Evolutionary conservation across 1,140 invertebrate species (phyloP).

Genomic region (Tribolium castaneum): DNA sequence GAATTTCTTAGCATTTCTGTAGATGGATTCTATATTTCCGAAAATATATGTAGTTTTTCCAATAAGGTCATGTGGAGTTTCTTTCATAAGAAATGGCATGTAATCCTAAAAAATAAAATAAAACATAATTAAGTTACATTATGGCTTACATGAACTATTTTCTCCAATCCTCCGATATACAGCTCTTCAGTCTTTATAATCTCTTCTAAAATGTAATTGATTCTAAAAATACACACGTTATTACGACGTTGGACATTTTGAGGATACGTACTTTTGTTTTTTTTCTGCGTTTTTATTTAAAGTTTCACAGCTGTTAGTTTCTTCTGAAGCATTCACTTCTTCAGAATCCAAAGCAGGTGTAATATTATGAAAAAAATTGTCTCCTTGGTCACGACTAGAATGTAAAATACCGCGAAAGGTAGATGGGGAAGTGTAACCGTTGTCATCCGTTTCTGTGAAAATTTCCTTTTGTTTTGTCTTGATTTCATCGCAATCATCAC

Average conservation of each 20-base stretch:
- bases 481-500: too few species aligned
- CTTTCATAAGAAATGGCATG: conserved; percentile 43
- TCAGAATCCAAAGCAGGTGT: neutral
- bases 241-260: neutral
- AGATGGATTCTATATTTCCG: conserved; percentile 55
- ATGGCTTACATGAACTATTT: conserved; percentile 52
- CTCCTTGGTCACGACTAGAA: neutral
- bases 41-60: conserved; percentile 42
- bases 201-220: conserved; percentile 57
- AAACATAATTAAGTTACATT: neutral
- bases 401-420: too few species aligned
- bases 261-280: conserved; percentile 2
- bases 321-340: neutral
- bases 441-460: too few species aligned
- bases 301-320: neutral
- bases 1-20: conserved; percentile 47
- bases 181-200: conserved; percentile 54
- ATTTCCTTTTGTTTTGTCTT: too few species aligned
- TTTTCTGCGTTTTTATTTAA: neutral
- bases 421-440: too few species aligned
- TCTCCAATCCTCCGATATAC: conserved; percentile 54
- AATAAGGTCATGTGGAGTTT: conserved; percentile 31
- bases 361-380: neutral
- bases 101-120: conserved; percentile 44
- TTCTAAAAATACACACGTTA: conserved; percentile 41